phyloP scores from a whole-genome alignment of 64 coral and sea anemone genomes.

The Porites lutea region DNA sequence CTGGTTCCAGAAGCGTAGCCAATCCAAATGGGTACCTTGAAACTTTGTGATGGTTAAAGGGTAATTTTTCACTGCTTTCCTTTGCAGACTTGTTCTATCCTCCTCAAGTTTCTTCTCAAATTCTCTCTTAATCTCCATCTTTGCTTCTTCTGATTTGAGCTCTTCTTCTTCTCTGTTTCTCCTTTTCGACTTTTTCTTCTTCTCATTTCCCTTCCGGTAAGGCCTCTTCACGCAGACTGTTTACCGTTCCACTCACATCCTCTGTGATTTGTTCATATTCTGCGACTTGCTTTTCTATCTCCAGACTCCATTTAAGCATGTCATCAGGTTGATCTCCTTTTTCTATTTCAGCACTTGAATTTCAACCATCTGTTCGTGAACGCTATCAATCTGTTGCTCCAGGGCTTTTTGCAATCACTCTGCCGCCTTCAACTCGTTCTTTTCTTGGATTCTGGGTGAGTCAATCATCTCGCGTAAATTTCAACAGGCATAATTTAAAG shows the following conservation, averaged over 20 bases:
- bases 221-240: not conserved
- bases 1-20: conserved; percentile 10
- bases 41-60: conserved; percentile 54
- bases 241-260: not conserved
- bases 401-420: not conserved
- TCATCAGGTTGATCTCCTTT: conserved; percentile 31
- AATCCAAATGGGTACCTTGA: conserved; percentile 59
- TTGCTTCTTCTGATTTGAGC: not conserved
- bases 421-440: not conserved
- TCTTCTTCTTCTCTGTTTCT: not conserved
- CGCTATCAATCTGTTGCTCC: conserved; percentile 7
- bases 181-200: not conserved
- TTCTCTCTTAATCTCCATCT: conserved; percentile 19
- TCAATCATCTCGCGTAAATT: not conserved
- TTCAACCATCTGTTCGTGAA: conserved; percentile 6
- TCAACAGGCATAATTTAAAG: not conserved
- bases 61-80: not conserved
- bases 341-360: not conserved
- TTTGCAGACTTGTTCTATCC: not conserved
- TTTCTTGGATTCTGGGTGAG: not conserved
- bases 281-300: not conserved
- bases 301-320: conserved; percentile 4
- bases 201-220: not conserved
- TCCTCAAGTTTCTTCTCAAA: not conserved
- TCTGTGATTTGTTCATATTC: not conserved